Evolutionary conservation across 1,140 invertebrate species (phyloP), one percentile per base, ranked within the genome.

Genomic region (Araneus ventricosus): DNA sequence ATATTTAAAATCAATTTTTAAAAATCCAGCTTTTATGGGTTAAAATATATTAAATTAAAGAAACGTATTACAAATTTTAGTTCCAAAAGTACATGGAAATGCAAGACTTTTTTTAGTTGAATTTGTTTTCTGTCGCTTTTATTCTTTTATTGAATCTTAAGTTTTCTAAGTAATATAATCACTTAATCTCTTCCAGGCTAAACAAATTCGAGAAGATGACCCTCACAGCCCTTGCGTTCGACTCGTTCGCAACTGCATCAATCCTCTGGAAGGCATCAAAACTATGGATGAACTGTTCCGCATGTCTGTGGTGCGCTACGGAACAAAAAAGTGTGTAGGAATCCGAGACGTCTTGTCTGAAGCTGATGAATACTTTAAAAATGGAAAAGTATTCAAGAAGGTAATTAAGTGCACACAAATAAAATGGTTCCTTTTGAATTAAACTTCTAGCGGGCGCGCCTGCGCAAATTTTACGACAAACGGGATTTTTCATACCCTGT

Each of bases 331-430:
- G 57, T 99, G 98, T 95, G 96, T 99, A 45, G 99, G 99, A 22
- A 99, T 98, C 0, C 96, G 99, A 75, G 97, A 99, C 94, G 97
- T 99, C 85, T 96, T 99, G 7, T 97, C 97, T 84, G 99, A 99
- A 95, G 98, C 99, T 95, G 98, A 99, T 95, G 99, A 99, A 95
- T 95, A 97, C 2, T 99, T 99, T 95, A 97, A 97, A 0, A 99
- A 99, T 95, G 99, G 99, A 80, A 97, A 98, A 95, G 96, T 99
- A 34, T 99, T 99, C 95, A 99, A 99, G 96, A 99, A 99, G 95
- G 96, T 96, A 94, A 92, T 80, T 52, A 52, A 52, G 1, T 52
- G 1, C 4, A n/a, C n/a, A n/a, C n/a, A 37, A 82, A 37, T 82
- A 52, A 52, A 52, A 14, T 52, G 14, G 14, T 17, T 52, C 8